Conservation (phyloP, 2,888 invertebrate species). For the Watsonalla binaria region DNA sequence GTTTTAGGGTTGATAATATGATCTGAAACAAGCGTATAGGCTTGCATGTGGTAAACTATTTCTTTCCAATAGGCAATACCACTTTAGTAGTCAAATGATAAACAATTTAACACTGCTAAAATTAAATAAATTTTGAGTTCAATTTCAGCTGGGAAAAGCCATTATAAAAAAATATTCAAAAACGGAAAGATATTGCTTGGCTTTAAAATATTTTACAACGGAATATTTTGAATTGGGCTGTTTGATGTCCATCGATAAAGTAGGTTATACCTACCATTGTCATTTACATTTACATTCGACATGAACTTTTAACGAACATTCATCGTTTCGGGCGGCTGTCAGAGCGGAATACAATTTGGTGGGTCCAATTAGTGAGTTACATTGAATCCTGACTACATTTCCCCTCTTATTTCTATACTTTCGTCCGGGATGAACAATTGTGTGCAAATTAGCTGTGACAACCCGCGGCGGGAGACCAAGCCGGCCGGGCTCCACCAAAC, state of each 20-base stretch:
- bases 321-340: conserved; percentile 31
- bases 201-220: too few relatives aligned
- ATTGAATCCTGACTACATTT: conserved; percentile 55
- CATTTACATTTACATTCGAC: conserved; percentile 47
- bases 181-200: too few relatives aligned
- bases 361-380: conserved; percentile 61
- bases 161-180: too few relatives aligned
- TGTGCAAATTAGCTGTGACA: conserved; percentile 73
- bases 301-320: conserved; percentile 53
- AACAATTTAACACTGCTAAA: too few relatives aligned
- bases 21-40: too few relatives aligned
- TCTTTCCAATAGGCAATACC: too few relatives aligned
- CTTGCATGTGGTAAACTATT: too few relatives aligned
- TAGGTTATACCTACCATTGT: conserved; percentile 37
- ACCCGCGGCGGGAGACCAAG: conserved; percentile 49
- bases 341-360: conserved; percentile 47
- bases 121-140: too few relatives aligned
- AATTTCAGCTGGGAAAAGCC: too few relatives aligned
- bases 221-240: conserved; percentile 17
- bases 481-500: conserved; percentile 21
- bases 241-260: conserved; percentile 36
- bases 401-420: conserved; percentile 66
- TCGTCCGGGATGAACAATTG: conserved; percentile 68
- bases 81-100: too few relatives aligned
- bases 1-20: too few relatives aligned